phyloP scores from a whole-genome alignment of 2,113 vertebrate genomes.

The Turdus rufiventris region DNA sequence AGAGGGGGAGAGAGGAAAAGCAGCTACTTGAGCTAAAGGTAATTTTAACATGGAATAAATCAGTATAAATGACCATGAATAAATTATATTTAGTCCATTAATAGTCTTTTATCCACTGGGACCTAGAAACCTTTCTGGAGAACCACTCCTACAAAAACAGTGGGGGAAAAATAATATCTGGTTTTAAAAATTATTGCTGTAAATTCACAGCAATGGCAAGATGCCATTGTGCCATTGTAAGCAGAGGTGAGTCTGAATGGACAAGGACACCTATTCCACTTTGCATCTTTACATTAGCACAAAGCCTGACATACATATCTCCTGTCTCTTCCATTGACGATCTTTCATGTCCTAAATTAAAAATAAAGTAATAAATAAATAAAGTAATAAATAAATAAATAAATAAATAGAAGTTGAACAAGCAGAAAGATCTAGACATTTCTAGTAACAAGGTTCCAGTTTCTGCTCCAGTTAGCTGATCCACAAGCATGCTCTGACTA shows the following conservation, averaged over 20 bases:
- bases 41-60: background rate
- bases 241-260: no score
- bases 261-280: background rate
- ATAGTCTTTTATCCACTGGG: background rate
- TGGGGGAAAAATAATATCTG: background rate
- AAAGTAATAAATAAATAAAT: background rate
- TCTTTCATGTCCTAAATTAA: background rate
- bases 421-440: background rate
- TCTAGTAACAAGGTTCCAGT: background rate
- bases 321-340: background rate
- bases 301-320: background rate
- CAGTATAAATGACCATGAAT: background rate
- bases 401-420: background rate
- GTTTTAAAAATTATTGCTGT: background rate
- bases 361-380: background rate
- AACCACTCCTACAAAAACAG: background rate
- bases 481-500: background rate
- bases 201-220: background rate
- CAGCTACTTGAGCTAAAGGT: background rate
- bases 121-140: background rate
- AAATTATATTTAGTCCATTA: background rate
- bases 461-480: background rate
- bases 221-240: background rate
- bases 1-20: background rate
- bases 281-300: background rate